Base-by-base conservation (phyloP, 2,113 vertebrate genomes). In the Danionella cerebrum region DNA sequence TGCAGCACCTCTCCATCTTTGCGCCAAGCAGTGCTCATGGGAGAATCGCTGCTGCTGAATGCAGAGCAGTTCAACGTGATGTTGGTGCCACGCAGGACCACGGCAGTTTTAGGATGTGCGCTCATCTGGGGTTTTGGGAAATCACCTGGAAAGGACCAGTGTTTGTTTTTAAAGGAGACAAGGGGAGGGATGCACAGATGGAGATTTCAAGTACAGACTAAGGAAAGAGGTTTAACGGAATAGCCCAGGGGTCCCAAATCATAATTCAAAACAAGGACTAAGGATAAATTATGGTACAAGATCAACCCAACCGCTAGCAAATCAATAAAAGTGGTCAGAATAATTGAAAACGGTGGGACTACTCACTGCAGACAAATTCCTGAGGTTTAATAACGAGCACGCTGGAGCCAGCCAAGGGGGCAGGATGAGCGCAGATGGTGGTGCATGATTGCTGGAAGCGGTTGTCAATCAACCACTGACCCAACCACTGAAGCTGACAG, bases 81-180 rank as follows among this genome's bases (percentile, higher is more conserved):
- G 77, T 97, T 96, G 84, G 91, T 87, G 45, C 91, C 90, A 75
- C 88, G 94, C 70, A 98, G 87, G 29, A 94, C 93, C 1, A 94
- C 90, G 76, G 92, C 92, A 0, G 92, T 98, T 87, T 93, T 93
- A n/a, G 96, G 96, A 73, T 97, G 93, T 70, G 94, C 89, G 0
- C 90, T 98, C 78, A 98, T 97, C 84, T 98, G 94, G 35, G 94
- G 96, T 77, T 95, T 97, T 62, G 94, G 95, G 82, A 97, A 96
- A 86, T 98, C 95, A 80, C 96, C 96, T 98, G 25, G 10, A 47
- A 6, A 9, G 3, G 13, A 33, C n/a, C n/a, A n/a, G n/a, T n/a
- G n/a, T n/a, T n/a, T n/a, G n/a, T n/a, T n/a, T n/a, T n/a, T n/a
- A n/a, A n/a, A n/a, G n/a, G n/a, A n/a, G n/a, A n/a, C n/a, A n/a